A percentile compares a stretch with the other conserved stretches of the same genome.
Conservation (phyloP, 30 jellyfish, hydroid and myxozoan genomes). For the Hydractinia symbiolongicarpus region DNA sequence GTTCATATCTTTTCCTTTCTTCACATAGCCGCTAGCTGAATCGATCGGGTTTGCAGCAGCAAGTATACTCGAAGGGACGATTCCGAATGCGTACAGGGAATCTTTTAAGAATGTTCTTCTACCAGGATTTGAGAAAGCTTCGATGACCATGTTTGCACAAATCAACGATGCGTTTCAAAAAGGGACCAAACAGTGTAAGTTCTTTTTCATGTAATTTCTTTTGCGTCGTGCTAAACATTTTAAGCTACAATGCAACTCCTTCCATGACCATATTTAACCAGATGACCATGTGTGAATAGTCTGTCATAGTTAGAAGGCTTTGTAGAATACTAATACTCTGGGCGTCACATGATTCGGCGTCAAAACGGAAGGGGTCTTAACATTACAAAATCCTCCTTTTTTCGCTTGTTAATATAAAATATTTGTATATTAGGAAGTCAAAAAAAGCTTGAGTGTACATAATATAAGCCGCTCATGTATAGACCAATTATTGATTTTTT, state of each 20-base stretch:
- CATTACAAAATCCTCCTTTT: no score
- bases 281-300: not conserved
- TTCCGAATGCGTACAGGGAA: slow-evolving; percentile 69
- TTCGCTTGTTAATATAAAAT: no score
- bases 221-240: not conserved
- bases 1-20: not conserved
- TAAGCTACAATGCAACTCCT: not conserved
- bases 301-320: not conserved
- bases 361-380: no score
- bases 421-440: no score
- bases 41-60: slow-evolving; percentile 68
- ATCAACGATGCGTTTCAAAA: slow-evolving; percentile 64
- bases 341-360: no score
- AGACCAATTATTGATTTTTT: no score
- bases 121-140: slow-evolving; percentile 77
- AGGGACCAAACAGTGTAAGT: slow-evolving; percentile 78
- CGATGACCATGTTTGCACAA: slow-evolving; percentile 64
- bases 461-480: no score
- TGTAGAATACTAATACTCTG: no score
- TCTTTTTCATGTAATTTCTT: not conserved
- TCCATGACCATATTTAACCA: no score
- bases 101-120: slow-evolving; percentile 55
- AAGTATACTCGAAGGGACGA: slow-evolving; percentile 51
- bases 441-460: no score
- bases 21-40: slow-evolving; percentile 48